phyloP scores from a whole-genome alignment of 2,888 invertebrate genomes.

The Drosophila pegasa region DNA sequence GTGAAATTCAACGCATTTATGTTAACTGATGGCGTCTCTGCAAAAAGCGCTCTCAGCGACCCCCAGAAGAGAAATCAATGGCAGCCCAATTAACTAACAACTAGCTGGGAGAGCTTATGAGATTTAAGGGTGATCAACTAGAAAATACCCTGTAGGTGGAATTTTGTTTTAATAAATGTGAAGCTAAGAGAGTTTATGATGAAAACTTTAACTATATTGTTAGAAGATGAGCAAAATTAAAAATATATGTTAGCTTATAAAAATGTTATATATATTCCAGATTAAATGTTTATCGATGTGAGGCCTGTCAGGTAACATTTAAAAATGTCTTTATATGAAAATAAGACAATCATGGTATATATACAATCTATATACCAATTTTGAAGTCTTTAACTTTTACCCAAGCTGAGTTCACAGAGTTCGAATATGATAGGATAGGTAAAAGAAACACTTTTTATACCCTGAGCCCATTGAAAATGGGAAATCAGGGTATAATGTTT shows the following conservation, averaged over 20 bases:
- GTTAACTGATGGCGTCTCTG: conserved; percentile 54
- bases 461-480: no score
- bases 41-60: conserved; percentile 5
- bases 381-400: neutral
- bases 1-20: conserved; percentile 68
- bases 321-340: no score
- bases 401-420: neutral
- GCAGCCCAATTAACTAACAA: conserved; percentile 7
- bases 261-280: neutral
- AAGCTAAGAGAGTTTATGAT: neutral
- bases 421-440: neutral
- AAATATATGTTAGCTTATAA: neutral
- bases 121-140: no score
- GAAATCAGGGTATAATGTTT: no score
- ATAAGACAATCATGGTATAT: neutral
- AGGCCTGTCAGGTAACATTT: no score
- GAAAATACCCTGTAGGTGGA: conserved; percentile 8
- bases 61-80: conserved; percentile 30
- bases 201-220: no score
- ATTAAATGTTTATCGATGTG: no score
- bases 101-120: neutral
- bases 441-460: no score
- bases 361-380: neutral
- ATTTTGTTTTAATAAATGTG: neutral
- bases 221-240: no score